Conservation (phyloP, 2,888 invertebrate species). For the Electrophaes corylata region DNA sequence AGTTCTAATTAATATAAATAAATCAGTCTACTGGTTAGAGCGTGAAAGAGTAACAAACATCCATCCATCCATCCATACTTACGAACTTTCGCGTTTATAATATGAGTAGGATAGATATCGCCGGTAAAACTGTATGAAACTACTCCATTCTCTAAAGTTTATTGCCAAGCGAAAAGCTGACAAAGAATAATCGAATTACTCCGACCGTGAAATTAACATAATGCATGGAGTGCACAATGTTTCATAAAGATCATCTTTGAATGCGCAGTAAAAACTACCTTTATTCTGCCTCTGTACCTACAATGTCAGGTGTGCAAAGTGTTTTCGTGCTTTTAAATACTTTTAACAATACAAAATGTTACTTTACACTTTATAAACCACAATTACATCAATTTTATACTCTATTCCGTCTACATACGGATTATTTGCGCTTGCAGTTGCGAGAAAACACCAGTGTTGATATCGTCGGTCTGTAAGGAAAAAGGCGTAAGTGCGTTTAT, state of each 20-base stretch:
- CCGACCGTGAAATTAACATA: constrained; percentile 36
- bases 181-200: constrained; percentile 20
- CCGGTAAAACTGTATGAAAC: background rate
- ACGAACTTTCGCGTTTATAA: too few species aligned
- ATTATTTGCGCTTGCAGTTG: constrained; percentile 13
- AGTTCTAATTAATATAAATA: too few species aligned
- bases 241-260: constrained; percentile 40
- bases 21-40: too few species aligned
- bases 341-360: constrained; percentile 17
- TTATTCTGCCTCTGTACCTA: constrained; percentile 42
- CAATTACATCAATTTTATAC: constrained; percentile 17
- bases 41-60: too few species aligned
- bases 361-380: constrained; percentile 28
- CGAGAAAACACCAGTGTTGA: constrained; percentile 22
- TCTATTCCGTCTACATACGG: constrained; percentile 7
- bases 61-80: too few species aligned
- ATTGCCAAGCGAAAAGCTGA: constrained; percentile 17
- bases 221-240: constrained; percentile 34
- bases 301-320: constrained; percentile 45
- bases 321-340: constrained; percentile 41
- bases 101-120: too few species aligned
- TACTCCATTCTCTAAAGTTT: background rate
- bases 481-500: constrained; percentile 29
- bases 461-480: constrained; percentile 9
- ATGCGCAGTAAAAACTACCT: constrained; percentile 35